phyloP scores from a whole-genome alignment of 1,140 invertebrate species.

The Solen grandis region DNA sequence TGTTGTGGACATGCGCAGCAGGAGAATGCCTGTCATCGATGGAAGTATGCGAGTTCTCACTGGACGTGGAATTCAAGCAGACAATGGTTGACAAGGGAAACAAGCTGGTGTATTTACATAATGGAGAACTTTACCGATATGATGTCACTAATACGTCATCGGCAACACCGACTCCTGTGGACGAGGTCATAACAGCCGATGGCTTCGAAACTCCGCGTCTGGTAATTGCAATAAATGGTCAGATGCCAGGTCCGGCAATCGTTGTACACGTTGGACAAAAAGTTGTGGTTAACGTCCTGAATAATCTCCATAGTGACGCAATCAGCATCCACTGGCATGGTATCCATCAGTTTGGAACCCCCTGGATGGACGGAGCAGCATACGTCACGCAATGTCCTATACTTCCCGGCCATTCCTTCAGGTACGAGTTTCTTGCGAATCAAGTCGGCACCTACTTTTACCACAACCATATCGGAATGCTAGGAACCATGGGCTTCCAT shows the following conservation, averaged over 20 bases:
- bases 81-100: neutral
- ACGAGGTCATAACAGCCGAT: constrained; percentile 61
- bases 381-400: constrained; percentile 96
- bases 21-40: neutral
- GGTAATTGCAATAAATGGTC: constrained; percentile 58
- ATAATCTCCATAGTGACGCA: constrained; percentile 89
- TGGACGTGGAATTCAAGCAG: neutral
- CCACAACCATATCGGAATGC: constrained; percentile 58
- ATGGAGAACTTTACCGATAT: constrained; percentile 55
- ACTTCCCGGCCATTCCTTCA: constrained; percentile 89
- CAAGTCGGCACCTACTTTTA: constrained; percentile 63
- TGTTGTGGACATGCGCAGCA: no score
- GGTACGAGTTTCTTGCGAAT: constrained; percentile 82
- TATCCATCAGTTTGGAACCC: constrained; percentile 89
- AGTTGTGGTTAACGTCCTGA: constrained; percentile 92
- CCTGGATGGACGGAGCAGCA: constrained; percentile 95
- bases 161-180: constrained; percentile 10
- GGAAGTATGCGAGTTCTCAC: neutral
- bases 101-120: neutral
- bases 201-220: constrained; percentile 53
- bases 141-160: constrained; percentile 13
- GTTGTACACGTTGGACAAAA: constrained; percentile 91
- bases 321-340: constrained; percentile 94
- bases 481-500: constrained; percentile 54
- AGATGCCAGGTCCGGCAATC: constrained; percentile 71